Percentiles rank a stretch among this genome's conserved stretches.
phyloP scores from a whole-genome alignment of 2,113 vertebrate genomes.

The Dolichotis patagonum region DNA sequence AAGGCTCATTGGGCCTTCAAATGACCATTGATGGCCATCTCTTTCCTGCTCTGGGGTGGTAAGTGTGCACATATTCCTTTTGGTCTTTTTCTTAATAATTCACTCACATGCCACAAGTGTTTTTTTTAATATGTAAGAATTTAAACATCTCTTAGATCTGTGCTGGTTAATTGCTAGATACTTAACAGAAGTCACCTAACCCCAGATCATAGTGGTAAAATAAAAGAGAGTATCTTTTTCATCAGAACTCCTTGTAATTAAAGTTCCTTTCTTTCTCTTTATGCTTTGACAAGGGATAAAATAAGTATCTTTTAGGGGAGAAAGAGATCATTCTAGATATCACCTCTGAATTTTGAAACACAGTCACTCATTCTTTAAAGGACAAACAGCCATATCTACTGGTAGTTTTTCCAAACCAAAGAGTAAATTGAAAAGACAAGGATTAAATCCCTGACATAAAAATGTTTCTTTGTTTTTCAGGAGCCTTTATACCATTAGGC shows the following conservation, averaged over 20 bases:
- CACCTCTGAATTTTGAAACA: not conserved
- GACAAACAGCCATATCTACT: not conserved
- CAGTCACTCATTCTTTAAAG: constrained; percentile 30
- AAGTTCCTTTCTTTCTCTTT: not conserved
- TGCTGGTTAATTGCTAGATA: not conserved
- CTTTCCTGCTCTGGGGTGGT: not conserved
- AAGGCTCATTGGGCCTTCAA: not conserved
- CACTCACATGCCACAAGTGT: not conserved
- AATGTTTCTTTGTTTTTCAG: not conserved
- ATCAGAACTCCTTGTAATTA: not conserved
- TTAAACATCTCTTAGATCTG: not conserved
- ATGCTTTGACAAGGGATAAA: constrained; percentile 42
- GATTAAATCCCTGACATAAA: not conserved
- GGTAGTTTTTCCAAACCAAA: constrained; percentile 13
- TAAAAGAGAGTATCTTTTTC: not conserved
- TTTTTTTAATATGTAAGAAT: not conserved
- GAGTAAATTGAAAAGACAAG: not conserved
- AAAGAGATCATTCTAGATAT: not conserved
- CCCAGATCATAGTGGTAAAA: not conserved
- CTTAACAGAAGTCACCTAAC: not conserved
- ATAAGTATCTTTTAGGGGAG: constrained; percentile 7
- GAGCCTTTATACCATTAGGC: not conserved
- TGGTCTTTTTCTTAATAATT: not conserved
- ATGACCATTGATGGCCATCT: not conserved
- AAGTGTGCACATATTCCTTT: not conserved